Percentiles rank a stretch among this genome's conserved stretches.
Evolutionary conservation across 2,797 vertebrate species (phyloP).

Genomic region (Lagocephalus sceleratus): DNA sequence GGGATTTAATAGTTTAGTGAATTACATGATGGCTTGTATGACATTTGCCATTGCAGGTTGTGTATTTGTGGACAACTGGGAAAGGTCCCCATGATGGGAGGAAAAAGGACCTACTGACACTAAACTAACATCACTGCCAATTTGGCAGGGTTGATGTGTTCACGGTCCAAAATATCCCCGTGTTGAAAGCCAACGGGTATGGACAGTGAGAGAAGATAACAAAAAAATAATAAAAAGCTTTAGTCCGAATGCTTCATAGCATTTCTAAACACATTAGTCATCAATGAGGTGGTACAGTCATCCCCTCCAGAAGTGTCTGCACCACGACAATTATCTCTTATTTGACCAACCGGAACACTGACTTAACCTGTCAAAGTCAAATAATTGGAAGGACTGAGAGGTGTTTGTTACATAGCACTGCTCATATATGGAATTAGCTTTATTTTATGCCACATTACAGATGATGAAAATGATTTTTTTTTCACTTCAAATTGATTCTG

Average conservation of each 20-base stretch:
- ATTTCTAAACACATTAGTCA: not conserved
- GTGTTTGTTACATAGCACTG: too few relatives aligned
- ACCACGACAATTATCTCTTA: too few relatives aligned
- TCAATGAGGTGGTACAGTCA: too few relatives aligned
- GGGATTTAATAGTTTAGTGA: constrained; percentile 1
- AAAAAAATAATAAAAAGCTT: not conserved
- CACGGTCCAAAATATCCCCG: constrained; percentile 16
- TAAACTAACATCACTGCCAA: constrained; percentile 31
- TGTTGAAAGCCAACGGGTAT: constrained; percentile 2
- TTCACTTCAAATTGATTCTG: too few relatives aligned
- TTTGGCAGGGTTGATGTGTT: constrained; percentile 17
- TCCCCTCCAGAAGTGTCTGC: constrained; percentile 3
- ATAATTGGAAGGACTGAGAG: too few relatives aligned
- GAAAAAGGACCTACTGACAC: constrained; percentile 19
- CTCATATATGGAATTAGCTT: too few relatives aligned
- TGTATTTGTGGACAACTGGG: constrained; percentile 23
- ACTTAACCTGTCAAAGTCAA: too few relatives aligned
- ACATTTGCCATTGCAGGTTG: constrained; percentile 24
- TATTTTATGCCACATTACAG: too few relatives aligned
- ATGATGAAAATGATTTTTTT: too few relatives aligned
- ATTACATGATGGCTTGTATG: constrained; percentile 14
- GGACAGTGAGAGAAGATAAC: not conserved
- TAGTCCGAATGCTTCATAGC: not conserved
- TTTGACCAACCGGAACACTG: too few relatives aligned
- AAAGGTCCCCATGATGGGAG: too few relatives aligned